Evolutionary conservation across 53 echinoderm and acorn worm genomes (phyloP).

Genomic region (Apostichopus leukothele): DNA sequence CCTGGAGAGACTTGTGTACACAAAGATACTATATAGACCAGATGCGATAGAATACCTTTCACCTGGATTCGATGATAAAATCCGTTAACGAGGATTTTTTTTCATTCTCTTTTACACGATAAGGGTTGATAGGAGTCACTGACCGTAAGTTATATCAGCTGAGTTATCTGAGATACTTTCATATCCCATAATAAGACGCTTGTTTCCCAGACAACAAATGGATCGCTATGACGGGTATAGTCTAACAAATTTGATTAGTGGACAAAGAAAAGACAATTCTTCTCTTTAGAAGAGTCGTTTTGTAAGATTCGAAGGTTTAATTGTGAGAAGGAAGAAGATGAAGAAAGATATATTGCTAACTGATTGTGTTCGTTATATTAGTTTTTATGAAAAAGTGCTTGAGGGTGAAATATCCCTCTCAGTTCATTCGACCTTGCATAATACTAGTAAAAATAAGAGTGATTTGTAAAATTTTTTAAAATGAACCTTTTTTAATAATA

Average conservation of each 20-base stretch:
- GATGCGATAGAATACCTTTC: too few species aligned
- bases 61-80: neutral
- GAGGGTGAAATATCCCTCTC: neutral
- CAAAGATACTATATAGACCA: too few species aligned
- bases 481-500: too few species aligned
- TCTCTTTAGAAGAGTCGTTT: too few species aligned
- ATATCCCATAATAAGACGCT: neutral
- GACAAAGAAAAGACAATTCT: too few species aligned
- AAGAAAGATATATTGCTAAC: neutral
- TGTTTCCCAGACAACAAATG: constrained; percentile 31
- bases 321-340: neutral
- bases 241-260: constrained; percentile 21
- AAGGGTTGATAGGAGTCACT: neutral
- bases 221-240: neutral
- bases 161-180: neutral
- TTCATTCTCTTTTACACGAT: too few species aligned
- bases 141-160: neutral
- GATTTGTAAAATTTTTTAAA: too few species aligned
- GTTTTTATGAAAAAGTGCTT: neutral
- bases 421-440: too few species aligned
- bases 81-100: neutral
- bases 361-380: neutral
- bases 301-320: neutral
- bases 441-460: too few species aligned
- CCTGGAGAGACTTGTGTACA: too few species aligned